A percentile compares a stretch with the other conserved stretches of the same genome.
Conservation (phyloP, 2,113 vertebrate species). For the Prunella himalayana region DNA sequence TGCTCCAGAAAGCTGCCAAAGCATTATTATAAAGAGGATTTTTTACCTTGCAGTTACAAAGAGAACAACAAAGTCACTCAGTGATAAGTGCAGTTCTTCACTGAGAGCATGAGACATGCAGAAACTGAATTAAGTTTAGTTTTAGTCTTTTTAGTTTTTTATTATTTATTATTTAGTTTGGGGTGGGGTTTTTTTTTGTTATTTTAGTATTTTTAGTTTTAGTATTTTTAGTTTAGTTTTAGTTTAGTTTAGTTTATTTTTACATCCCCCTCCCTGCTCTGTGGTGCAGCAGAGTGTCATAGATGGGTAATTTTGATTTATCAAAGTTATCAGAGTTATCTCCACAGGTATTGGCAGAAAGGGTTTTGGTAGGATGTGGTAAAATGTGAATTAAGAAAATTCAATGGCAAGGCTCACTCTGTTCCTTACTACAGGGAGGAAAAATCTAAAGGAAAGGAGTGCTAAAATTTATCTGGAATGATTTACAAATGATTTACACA, state of each 20-base stretch:
- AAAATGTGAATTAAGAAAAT: neutral
- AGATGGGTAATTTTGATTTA: neutral
- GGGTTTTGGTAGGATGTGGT: neutral
- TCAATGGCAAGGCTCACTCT: neutral
- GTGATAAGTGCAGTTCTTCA: neutral
- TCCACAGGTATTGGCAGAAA: neutral
- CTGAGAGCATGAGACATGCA: neutral
- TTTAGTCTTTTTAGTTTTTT: neutral
- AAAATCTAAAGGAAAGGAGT: neutral
- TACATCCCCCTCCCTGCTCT: neutral
- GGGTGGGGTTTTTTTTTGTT: neutral
- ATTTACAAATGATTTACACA: neutral
- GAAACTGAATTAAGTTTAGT: neutral
- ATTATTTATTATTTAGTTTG: neutral
- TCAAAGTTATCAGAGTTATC: no score
- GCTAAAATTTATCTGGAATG: neutral
- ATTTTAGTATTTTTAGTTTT: neutral
- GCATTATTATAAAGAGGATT: neutral
- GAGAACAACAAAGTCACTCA: neutral
- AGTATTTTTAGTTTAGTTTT: neutral
- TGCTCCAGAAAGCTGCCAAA: neutral
- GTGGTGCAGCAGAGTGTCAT: neutral
- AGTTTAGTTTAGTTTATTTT: neutral
- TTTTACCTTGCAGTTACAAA: neutral
- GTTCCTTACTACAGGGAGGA: neutral